Evolutionary conservation across 1,140 invertebrate species (phyloP), one percentile per base, ranked within the genome.

Genomic region (Drosophila ohnishii): DNA sequence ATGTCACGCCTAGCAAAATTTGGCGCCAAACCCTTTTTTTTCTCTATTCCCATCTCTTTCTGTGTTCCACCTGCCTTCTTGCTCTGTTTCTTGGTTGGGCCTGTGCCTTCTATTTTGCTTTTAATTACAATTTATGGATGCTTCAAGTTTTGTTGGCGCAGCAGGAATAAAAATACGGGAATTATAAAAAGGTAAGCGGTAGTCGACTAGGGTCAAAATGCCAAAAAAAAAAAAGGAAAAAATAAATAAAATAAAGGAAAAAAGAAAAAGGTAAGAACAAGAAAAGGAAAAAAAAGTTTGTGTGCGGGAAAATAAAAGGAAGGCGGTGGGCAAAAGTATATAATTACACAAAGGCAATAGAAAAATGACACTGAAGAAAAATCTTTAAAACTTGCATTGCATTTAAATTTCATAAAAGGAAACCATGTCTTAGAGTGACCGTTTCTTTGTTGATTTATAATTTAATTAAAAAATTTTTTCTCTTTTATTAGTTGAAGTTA

Each of bases 51-150:
- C 8, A 28, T 61, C 11, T 9, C 28, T 32, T 22, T n/a, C 35
- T 5, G 2, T n/a, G 7, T 0, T 22, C 22, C 44, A 47, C n/a
- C 35, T 51, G 19, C 14, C 30, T 7, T 34, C 3, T 34, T 28
- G 1, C 28, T 37, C 57, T 44, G 35, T 28, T 9, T 19, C 30
- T 30, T 48, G 28, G 5, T 3, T 7, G 22, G 7, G 11, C 28
- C 25, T 6, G 7, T 16, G 45, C 34, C 30, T 60, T 76, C 57
- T 63, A 87, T 79, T 77, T 72, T 47, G 51, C 66, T 70, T 70
- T 75, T 83, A 86, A 87, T 86, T 87, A 86, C 79, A 86, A 87
- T 87, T 83, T 87, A 87, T 87, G 75, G 79, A 87, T 83, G 76
- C 83, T 67, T 83, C 51, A 79, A 75, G 74, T 75, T 69, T 37